Conservation (phyloP, 2,888 invertebrate genomes). For the Orchesellides sinensis region DNA sequence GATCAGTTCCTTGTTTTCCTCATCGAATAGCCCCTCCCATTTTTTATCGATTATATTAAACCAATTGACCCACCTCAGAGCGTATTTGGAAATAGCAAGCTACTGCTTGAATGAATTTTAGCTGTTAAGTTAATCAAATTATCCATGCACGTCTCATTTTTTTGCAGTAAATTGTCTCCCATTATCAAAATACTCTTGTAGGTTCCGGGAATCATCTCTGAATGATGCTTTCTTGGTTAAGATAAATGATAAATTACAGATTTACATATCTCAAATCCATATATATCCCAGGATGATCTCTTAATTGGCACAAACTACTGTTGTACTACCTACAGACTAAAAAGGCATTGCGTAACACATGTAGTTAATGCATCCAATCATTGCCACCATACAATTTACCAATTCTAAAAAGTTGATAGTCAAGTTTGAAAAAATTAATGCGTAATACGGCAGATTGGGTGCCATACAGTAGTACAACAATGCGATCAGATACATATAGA, state of each 20-base stretch:
- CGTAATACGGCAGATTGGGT: not conserved
- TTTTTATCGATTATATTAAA: not conserved
- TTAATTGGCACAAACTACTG: not conserved
- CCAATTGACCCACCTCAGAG: no score
- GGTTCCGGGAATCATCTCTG: not conserved
- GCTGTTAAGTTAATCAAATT: no score
- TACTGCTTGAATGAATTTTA: not conserved
- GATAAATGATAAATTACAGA: not conserved
- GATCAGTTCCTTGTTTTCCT: slow-evolving; percentile 18
- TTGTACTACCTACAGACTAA: not conserved
- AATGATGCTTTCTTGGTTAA: not conserved
- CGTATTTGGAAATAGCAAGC: no score
- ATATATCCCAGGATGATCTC: no score
- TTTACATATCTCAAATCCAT: not conserved
- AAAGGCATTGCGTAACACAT: not conserved
- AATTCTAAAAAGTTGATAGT: slow-evolving; percentile 28
- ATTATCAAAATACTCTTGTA: not conserved
- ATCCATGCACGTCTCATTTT: no score
- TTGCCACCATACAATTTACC: slow-evolving; percentile 17
- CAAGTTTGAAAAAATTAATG: slow-evolving; percentile 14
- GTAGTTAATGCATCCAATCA: no score
- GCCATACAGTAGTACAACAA: not conserved
- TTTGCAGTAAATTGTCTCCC: not conserved
- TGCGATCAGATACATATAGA: not conserved
- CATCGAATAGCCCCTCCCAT: not conserved